Evolutionary conservation across 2,113 vertebrate species (phyloP), one percentile per base, ranked within the genome.

Genomic region (Scomber colias): DNA sequence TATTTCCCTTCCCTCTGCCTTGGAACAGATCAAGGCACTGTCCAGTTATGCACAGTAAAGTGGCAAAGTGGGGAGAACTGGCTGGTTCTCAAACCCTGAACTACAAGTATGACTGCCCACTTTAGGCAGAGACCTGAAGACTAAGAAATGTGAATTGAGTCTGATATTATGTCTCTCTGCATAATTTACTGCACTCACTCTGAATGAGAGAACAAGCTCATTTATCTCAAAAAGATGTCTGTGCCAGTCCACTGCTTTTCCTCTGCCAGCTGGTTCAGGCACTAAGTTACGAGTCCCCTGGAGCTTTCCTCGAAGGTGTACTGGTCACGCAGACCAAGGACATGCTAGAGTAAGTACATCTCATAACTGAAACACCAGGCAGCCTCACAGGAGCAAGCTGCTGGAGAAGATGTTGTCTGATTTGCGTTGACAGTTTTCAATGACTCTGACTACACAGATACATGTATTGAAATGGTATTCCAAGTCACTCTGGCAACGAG

Each of bases 341-440:
- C 62, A 62, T 63, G 63, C 75, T 72, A 44, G 44, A 61, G 60
- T 54, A 15, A 66, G 45, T 16, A 65, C 15, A 54, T 53, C 30
- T 65, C 31, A 4, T 35, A 11, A 14, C 17, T 66, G 27, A 59
- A 49, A 46, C 24, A 61, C 24, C 24, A 50, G 44, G 57, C 19
- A 50, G 44, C 45, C 57, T 50, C 72, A 56, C 50, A 57, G 79
- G 71, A 70, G 30, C 19, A 31, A 48, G 51, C 11, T 65, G 13
- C 21, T 53, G 30, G 51, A 40, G 5, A 50, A 53, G 51, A 81
- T 14, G 19, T 51, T 17, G 51, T 46, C 66, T 19, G 27, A 69
- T 61, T 27, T 74, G 56, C 19, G 66, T 13, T 56, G 5, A 16
- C 44, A 31, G 44, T 19, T 63, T 62, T 56, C 19, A 57, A 21